Evolutionary conservation across 1,140 invertebrate genomes (phyloP).

Genomic region (Diabrotica undecimpunctata): DNA sequence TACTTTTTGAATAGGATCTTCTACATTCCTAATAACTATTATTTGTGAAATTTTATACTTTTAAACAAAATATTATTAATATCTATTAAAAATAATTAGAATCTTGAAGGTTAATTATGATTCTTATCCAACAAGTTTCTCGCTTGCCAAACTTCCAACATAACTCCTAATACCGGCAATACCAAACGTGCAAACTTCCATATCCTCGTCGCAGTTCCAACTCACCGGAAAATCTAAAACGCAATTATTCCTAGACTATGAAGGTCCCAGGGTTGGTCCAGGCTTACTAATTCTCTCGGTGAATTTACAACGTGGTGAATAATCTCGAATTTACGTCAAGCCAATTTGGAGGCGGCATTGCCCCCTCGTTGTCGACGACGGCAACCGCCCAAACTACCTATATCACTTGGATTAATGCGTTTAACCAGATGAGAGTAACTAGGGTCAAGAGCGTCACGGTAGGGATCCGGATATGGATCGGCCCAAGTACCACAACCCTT

Average conservation of each 20-base stretch:
- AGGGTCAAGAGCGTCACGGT: background rate
- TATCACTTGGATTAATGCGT: background rate
- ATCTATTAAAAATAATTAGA: no score
- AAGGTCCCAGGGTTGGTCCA: background rate
- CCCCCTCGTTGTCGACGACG: background rate
- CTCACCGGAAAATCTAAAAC: background rate
- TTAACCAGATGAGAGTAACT: constrained; percentile 2
- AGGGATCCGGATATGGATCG: background rate
- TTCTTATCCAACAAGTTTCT: no score
- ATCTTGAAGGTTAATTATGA: no score
- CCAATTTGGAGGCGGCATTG: background rate
- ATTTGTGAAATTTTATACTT: no score
- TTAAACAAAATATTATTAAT: no score
- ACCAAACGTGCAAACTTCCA: no score
- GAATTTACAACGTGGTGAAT: constrained; percentile 2
- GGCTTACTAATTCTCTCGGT: background rate
- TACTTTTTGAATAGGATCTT: no score
- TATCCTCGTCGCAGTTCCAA: no score
- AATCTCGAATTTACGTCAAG: background rate
- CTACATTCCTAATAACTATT: no score
- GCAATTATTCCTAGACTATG: background rate
- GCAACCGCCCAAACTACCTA: background rate
- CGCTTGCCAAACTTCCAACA: no score
- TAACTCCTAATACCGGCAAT: no score
- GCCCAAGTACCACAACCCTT: no score